Conservation (phyloP, 2,797 vertebrate species). For the Distichodus sexfasciatus region DNA sequence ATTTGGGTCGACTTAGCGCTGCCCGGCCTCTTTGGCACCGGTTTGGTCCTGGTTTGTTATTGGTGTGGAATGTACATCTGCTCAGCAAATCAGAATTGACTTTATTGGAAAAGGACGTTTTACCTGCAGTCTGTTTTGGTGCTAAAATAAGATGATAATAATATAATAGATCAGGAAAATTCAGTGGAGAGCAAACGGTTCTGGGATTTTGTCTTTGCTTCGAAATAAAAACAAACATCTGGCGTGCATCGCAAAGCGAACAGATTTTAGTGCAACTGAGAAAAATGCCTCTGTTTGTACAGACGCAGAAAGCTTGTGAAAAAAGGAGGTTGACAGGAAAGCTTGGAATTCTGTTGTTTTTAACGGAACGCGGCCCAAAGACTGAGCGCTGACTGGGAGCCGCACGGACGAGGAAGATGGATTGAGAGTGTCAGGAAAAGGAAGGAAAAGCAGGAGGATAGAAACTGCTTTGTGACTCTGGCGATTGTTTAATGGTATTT, state of each 20-base stretch:
- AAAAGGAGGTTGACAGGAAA: conserved; percentile 12
- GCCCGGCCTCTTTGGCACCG: not conserved
- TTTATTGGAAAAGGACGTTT: no score
- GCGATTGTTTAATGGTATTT: not conserved
- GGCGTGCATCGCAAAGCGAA: no score
- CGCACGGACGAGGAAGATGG: not conserved
- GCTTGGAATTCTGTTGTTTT: conserved; percentile 29
- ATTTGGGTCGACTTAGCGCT: conserved; percentile 1
- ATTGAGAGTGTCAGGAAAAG: not conserved
- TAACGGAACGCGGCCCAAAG: not conserved
- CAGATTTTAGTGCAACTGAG: no score
- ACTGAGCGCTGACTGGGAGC: conserved; percentile 1
- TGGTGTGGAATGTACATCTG: conserved; percentile 19
- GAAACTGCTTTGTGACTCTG: not conserved
- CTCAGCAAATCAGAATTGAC: no score
- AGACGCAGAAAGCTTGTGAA: not conserved
- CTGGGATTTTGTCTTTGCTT: no score
- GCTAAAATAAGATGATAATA: no score
- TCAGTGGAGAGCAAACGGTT: no score
- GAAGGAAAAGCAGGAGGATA: not conserved
- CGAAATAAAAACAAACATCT: no score
- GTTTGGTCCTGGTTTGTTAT: conserved; percentile 24
- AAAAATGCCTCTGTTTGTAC: no score
- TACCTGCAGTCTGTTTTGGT: no score
- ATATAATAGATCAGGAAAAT: no score